Percentiles rank a stretch among this genome's conserved stretches.
These are phyloP conservation scores for Hydrolagus colliei DNA, from an alignment of 2,797 vertebrate species.

Conservation along the genomic window DNA sequence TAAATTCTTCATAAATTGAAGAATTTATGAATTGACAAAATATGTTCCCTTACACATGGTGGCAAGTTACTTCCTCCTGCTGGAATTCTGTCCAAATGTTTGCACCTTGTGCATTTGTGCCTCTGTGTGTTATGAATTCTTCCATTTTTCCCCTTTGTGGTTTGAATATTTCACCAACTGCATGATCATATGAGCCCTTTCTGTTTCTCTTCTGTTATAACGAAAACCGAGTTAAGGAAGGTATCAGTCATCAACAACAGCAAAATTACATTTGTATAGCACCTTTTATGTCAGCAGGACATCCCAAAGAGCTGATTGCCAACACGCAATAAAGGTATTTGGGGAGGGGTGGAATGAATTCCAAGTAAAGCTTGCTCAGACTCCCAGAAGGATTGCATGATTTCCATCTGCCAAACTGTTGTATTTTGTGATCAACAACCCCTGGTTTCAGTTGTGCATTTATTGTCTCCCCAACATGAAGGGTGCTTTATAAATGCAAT, in stretches of 20 bases:
- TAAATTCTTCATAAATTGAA: background rate
- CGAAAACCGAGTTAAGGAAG: background rate
- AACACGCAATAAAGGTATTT: no score
- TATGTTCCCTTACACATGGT: background rate
- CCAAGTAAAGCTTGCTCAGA: no score
- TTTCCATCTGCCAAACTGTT: background rate
- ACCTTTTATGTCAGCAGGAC: no score
- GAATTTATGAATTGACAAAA: background rate
- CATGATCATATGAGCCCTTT: background rate
- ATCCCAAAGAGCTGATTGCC: no score
- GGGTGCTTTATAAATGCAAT: no score
- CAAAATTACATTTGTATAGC: background rate
- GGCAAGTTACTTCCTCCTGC: background rate
- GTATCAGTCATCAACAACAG: background rate
- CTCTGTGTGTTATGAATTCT: background rate
- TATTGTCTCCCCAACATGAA: background rate
- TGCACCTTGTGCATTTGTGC: background rate
- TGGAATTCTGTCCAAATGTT: background rate
- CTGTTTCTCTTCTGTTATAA: background rate
- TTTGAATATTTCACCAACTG: background rate
- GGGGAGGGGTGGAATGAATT: background rate
- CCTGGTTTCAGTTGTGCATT: background rate
- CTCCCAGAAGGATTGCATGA: background rate
- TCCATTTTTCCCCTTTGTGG: background rate
- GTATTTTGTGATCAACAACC: no score